Conservation (phyloP, 1,140 invertebrate genomes). For the Drosophila oshimai region DNA sequence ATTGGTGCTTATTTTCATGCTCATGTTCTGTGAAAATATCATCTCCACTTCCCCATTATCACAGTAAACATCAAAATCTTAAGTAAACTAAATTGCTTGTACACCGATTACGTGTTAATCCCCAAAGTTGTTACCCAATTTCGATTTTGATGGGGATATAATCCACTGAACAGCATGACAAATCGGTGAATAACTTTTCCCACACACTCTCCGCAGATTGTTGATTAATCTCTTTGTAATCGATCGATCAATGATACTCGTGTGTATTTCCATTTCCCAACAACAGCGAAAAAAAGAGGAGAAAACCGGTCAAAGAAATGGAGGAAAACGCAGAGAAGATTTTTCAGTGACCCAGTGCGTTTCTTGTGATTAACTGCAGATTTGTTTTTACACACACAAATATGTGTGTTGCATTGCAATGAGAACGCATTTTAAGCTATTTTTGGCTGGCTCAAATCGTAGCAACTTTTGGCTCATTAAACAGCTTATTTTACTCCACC, state of each 20-base stretch:
- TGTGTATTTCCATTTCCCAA: too few species aligned
- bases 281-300: neutral
- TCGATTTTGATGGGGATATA: neutral
- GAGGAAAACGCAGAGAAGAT: neutral
- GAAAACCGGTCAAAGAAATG: neutral
- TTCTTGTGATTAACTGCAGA: conserved; percentile 4
- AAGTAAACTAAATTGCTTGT: too few species aligned
- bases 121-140: neutral
- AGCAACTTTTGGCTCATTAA: conserved; percentile 45
- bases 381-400: neutral
- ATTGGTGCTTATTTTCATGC: too few species aligned
- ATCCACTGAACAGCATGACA: neutral
- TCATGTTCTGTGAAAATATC: too few species aligned
- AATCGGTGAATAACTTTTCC: neutral
- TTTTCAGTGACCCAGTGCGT: conserved; percentile 15
- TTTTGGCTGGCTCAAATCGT: too few species aligned
- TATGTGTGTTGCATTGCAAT: neutral
- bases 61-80: too few species aligned
- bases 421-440: neutral
- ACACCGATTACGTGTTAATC: neutral
- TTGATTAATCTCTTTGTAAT: neutral
- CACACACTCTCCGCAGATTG: neutral
- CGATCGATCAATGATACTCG: conserved; percentile 12
- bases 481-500: neutral
- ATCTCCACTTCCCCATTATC: too few species aligned